Conservation (phyloP, 2,797 vertebrate species). For the Thunnus albacares region DNA sequence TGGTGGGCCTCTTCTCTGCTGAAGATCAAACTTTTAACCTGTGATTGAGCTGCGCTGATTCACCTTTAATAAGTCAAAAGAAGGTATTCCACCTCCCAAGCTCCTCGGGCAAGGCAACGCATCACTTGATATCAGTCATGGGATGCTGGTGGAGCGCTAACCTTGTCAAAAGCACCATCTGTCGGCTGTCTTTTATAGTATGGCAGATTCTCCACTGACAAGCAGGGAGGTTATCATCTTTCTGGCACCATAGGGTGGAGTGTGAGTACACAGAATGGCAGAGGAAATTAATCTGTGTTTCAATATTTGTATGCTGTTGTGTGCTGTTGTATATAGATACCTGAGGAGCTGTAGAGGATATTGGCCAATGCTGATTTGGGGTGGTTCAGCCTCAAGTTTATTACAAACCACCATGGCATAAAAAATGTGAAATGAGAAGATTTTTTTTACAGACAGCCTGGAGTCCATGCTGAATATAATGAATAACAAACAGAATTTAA, state of each 20-base stretch:
- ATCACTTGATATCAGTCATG: constrained; percentile 44
- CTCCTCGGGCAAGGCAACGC: constrained; percentile 42
- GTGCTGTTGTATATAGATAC: constrained; percentile 60
- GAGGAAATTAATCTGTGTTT: constrained; percentile 67
- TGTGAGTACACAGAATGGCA: constrained; percentile 30
- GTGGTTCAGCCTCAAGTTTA: constrained; percentile 49
- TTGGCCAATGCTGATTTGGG: constrained; percentile 47
- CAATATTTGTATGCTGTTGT: constrained; percentile 57
- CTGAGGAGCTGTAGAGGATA: constrained; percentile 62
- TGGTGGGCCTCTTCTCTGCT: constrained; percentile 37
- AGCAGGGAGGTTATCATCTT: constrained; percentile 49
- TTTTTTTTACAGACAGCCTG: constrained; percentile 34
- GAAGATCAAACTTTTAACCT: constrained; percentile 69
- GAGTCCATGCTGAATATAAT: constrained; percentile 44
- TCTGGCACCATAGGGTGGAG: constrained; percentile 52
- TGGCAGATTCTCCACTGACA: constrained; percentile 34
- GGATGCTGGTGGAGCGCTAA: constrained; percentile 45
- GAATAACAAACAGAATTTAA: constrained; percentile 45
- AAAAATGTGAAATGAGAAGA: constrained; percentile 56
- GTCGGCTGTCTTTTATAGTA: constrained; percentile 56
- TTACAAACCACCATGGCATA: constrained; percentile 46
- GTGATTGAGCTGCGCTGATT: constrained; percentile 66
- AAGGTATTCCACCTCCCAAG: constrained; percentile 37
- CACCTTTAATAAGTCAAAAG: constrained; percentile 65
- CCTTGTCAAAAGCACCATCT: constrained; percentile 69